phyloP scores from a whole-genome alignment of 2,797 vertebrate species.

The Spinibarbus caldwelli region DNA sequence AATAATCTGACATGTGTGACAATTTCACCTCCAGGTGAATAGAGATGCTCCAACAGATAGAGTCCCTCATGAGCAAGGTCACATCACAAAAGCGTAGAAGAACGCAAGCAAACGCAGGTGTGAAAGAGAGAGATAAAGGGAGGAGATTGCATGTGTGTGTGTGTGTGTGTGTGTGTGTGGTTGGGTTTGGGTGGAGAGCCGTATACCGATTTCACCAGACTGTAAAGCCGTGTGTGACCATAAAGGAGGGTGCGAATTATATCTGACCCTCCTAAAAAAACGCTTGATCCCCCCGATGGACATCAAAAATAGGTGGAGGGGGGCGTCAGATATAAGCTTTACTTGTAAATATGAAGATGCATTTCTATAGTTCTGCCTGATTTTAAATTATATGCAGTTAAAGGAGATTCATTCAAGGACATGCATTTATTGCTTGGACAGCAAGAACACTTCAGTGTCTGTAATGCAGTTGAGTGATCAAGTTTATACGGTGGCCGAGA shows the following conservation, averaged over 20 bases:
- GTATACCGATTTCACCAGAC: conserved; percentile 48
- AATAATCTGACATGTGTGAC: conserved; percentile 71
- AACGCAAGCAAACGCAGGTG: not conserved
- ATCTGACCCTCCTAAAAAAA: not conserved
- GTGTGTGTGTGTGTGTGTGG: not conserved
- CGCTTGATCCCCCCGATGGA: not conserved
- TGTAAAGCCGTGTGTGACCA: conserved; percentile 66
- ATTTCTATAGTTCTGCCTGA: not conserved
- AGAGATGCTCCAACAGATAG: conserved; percentile 70
- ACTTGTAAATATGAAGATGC: not conserved
- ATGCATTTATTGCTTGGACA: not conserved
- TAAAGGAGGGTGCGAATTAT: not conserved
- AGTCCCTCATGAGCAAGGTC: conserved; percentile 68
- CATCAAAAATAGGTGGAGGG: not conserved
- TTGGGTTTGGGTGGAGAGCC: conserved; percentile 53
- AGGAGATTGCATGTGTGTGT: not conserved
- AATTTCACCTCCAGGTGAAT: conserved; percentile 73
- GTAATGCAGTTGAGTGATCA: not conserved
- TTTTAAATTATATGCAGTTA: not conserved
- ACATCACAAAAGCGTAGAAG: conserved; percentile 53
- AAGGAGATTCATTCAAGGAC: not conserved
- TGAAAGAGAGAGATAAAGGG: conserved; percentile 1
- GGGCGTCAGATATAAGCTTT: not conserved
- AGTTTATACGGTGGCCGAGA: no score
- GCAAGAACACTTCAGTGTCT: not conserved